A percentile compares a stretch with the other conserved stretches of the same genome.
Evolutionary conservation across 2,113 vertebrate species (phyloP).

Genomic region (Phyllostomus hastatus): DNA sequence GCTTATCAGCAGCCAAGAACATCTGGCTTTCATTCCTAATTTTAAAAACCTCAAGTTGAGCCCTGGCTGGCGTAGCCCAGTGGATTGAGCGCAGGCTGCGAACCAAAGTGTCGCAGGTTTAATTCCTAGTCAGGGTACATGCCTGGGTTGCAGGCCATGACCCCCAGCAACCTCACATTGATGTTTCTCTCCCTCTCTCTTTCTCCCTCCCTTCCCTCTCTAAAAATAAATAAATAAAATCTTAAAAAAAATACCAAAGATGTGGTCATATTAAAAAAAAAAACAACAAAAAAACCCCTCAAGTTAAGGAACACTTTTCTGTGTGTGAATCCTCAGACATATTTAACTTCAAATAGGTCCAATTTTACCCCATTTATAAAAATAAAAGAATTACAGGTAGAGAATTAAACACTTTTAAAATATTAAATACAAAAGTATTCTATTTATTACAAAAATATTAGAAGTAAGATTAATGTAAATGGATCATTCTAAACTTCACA

Average conservation of each 20-base stretch:
- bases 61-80: too few species aligned
- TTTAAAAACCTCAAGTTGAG: conserved; percentile 22
- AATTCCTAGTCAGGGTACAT: too few species aligned
- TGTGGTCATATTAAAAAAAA: too few species aligned
- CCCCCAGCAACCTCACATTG: too few species aligned
- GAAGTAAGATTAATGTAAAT: conserved; percentile 60
- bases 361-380: background rate
- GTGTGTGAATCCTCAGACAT: background rate
- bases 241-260: too few species aligned
- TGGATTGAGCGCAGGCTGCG: too few species aligned
- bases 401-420: conserved; percentile 26
- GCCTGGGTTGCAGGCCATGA: too few species aligned
- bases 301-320: background rate
- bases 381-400: background rate
- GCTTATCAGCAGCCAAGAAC: conserved; percentile 62
- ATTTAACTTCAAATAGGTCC: background rate
- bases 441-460: conserved; percentile 35
- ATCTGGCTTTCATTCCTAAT: conserved; percentile 70
- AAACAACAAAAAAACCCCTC: too few species aligned
- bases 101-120: too few species aligned
- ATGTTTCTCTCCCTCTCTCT: too few species aligned
- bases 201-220: too few species aligned
- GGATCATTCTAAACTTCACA: conserved; percentile 64
- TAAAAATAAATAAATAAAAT: too few species aligned
- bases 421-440: conserved; percentile 13